These are phyloP conservation scores for Drosophila percnosoma DNA, from an alignment of 2,888 invertebrate species.

Conservation along the genomic window DNA sequence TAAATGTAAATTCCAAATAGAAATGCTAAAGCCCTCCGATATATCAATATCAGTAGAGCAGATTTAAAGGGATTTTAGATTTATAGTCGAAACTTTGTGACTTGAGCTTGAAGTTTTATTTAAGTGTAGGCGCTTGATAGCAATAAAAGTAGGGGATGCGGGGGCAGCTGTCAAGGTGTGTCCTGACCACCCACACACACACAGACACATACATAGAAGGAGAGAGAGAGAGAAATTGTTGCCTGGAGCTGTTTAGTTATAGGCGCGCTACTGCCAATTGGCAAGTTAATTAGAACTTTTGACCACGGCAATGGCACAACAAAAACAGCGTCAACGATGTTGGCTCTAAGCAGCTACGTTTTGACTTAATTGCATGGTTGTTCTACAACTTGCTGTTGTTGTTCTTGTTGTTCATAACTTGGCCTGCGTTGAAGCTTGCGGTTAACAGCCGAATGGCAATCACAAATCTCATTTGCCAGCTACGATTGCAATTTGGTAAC, in stretches of 20 bases:
- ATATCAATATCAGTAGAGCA: background rate
- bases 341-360: conserved; percentile 55
- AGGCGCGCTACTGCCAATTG: conserved; percentile 61
- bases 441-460: conserved; percentile 28
- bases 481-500: conserved; percentile 61
- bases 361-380: conserved; percentile 59
- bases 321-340: conserved; percentile 8
- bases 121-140: background rate
- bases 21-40: background rate
- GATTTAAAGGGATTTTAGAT: background rate
- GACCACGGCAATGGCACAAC: conserved; percentile 35
- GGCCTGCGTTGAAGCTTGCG: conserved; percentile 19
- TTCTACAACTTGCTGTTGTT: conserved; percentile 6
- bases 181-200: background rate
- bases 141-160: background rate
- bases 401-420: conserved; percentile 10
- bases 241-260: conserved; percentile 56
- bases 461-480: conserved; percentile 59
- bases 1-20: background rate
- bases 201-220: background rate
- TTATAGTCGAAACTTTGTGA: background rate
- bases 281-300: conserved; percentile 65
- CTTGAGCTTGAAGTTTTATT: background rate
- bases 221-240: conserved; percentile 8
- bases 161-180: conserved; percentile 42